These are phyloP conservation scores for Pterophyllum scalare DNA, from an alignment of 2,113 vertebrate genomes.

Conservation along the genomic window DNA sequence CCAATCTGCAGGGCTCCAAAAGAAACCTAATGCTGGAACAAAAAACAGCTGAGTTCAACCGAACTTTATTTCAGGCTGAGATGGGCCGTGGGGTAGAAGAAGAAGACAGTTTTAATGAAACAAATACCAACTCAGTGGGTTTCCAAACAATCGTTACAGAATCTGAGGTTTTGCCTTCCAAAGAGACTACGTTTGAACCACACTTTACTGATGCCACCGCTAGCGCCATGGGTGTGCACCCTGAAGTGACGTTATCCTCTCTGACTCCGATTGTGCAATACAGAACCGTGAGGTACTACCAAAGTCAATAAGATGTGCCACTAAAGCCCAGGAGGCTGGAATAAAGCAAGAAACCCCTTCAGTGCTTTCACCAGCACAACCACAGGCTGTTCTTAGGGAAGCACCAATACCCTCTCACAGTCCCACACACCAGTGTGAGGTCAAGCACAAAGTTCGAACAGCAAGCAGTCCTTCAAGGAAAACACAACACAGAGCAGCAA, in stretches of 20 bases:
- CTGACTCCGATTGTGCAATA: constrained; percentile 27
- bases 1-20: constrained; percentile 56
- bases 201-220: constrained; percentile 26
- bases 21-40: constrained; percentile 89
- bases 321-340: constrained; percentile 36
- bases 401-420: constrained; percentile 22
- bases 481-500: constrained; percentile 49
- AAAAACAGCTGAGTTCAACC: constrained; percentile 95
- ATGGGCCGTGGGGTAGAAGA: constrained; percentile 73
- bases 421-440: constrained; percentile 38
- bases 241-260: constrained; percentile 16
- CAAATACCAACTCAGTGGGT: constrained; percentile 30
- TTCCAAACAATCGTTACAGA: constrained; percentile 10
- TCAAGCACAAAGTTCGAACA: constrained; percentile 51
- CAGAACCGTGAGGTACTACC: constrained; percentile 27
- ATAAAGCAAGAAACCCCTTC: constrained; percentile 30
- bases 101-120: constrained; percentile 30
- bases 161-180: constrained; percentile 24
- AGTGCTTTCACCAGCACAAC: constrained; percentile 44
- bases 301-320: constrained; percentile 21
- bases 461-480: constrained; percentile 50
- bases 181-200: constrained; percentile 34
- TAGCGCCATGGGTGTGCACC: background rate
- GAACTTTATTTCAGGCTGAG: constrained; percentile 91
- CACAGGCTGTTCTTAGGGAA: constrained; percentile 34